Percentiles rank a stretch among this genome's conserved stretches.
Evolutionary conservation across 2,797 vertebrate genomes (phyloP).

Genomic region (Neosalanx taihuensis): DNA sequence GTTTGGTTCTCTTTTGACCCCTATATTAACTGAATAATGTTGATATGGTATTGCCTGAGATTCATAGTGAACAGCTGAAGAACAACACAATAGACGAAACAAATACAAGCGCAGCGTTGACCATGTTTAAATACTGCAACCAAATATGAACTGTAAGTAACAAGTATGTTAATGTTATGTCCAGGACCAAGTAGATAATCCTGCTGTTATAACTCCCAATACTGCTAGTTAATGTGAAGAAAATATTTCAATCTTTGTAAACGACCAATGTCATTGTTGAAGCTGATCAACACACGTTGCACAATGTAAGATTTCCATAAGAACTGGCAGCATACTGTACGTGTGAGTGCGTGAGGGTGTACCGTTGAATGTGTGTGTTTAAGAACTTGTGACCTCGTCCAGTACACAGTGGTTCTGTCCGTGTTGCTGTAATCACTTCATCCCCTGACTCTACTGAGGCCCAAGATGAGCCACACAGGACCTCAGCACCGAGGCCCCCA

Average conservation of each 20-base stretch:
- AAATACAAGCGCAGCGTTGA: no score
- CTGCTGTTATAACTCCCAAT: not conserved
- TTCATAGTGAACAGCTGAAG: no score
- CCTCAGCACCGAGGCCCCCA: not conserved
- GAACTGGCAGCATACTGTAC: not conserved
- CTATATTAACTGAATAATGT: no score
- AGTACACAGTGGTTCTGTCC: constrained; percentile 38
- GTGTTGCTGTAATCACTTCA: constrained; percentile 1
- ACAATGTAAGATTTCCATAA: constrained; percentile 39
- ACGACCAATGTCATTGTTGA: constrained; percentile 37
- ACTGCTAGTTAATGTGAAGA: constrained; percentile 25
- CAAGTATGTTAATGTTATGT: not conserved
- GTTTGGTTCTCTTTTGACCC: no score
- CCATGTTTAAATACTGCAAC: no score
- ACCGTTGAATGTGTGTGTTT: constrained; percentile 45
- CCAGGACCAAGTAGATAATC: not conserved
- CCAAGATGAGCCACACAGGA: not conserved
- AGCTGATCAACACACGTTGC: not conserved
- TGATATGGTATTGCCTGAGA: no score
- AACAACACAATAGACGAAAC: no score
- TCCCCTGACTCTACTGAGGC: not conserved
- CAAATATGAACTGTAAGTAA: no score
- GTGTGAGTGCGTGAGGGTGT: not conserved
- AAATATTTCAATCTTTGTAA: constrained; percentile 11
- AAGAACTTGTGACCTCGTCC: constrained; percentile 17